phyloP scores from a whole-genome alignment of 1,140 invertebrate species.

The Phymorhynchus buccinoides region DNA sequence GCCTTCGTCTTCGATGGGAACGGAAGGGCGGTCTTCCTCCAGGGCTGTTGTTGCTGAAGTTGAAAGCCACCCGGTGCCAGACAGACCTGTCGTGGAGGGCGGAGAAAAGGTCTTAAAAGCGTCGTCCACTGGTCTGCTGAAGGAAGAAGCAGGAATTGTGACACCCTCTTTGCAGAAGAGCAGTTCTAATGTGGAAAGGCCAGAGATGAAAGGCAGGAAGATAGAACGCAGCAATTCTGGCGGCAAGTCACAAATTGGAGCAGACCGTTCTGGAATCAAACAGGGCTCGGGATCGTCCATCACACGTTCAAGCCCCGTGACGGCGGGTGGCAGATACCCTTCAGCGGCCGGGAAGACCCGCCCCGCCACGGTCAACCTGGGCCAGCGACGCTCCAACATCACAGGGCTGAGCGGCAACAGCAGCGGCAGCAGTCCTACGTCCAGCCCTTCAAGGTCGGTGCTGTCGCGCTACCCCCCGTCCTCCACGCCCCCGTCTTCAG shows the following conservation, averaged over 20 bases:
- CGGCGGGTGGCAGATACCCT: background rate
- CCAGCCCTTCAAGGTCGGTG: background rate
- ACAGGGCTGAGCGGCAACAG: conserved; percentile 6
- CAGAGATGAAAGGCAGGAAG: background rate
- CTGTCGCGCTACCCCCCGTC: conserved; percentile 22
- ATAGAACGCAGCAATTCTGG: background rate
- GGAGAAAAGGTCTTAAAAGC: background rate
- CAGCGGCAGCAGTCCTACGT: background rate
- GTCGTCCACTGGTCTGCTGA: background rate
- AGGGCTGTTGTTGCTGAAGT: background rate
- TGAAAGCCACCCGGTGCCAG: background rate
- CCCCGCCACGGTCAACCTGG: background rate
- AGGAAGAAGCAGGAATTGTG: background rate
- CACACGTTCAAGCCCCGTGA: background rate
- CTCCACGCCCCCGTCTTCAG: background rate
- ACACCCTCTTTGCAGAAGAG: background rate
- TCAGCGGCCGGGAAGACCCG: background rate
- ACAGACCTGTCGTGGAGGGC: background rate
- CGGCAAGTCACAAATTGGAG: background rate
- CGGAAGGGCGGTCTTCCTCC: background rate
- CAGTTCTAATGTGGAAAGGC: background rate
- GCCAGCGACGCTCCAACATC: conserved; percentile 21
- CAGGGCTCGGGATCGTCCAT: background rate
- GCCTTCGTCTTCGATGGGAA: background rate
- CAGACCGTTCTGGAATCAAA: background rate